phyloP scores from a whole-genome alignment of 64 coral and sea anemone species.

The Actinia tenebrosa region DNA sequence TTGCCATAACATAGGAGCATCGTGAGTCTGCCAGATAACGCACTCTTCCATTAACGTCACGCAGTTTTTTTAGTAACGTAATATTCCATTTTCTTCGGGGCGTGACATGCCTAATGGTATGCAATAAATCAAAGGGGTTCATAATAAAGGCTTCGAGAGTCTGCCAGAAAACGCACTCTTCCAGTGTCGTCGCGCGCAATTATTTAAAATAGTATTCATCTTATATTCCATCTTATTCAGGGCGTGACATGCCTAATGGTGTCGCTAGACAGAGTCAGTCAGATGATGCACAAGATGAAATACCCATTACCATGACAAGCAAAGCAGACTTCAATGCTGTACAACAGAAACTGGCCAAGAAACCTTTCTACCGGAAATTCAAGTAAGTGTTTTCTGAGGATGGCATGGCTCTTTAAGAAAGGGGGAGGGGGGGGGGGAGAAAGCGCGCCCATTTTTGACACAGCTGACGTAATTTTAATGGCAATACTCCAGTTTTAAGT shows the following conservation, averaged over 20 bases:
- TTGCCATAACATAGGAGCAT: no score
- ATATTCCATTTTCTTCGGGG: constrained; percentile 36
- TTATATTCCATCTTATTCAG: constrained; percentile 15
- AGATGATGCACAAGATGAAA: constrained; percentile 67
- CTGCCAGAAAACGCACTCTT: no score
- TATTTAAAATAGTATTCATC: no score
- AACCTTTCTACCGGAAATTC: constrained; percentile 91
- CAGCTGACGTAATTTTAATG: no score
- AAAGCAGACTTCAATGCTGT: constrained; percentile 75
- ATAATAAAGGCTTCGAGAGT: no score
- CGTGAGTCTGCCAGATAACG: no score
- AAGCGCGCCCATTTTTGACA: no score
- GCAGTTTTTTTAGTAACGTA: not conserved
- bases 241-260: constrained; percentile 64
- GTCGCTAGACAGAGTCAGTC: constrained; percentile 38
- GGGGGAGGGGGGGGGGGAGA: no score
- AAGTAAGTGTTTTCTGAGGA: constrained; percentile 48
- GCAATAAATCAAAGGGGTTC: no score
- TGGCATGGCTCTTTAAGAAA: not conserved
- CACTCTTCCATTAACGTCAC: no score
- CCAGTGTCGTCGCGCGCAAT: no score
- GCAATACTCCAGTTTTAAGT: no score
- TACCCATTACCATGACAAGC: constrained; percentile 88
- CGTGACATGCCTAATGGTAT: constrained; percentile 58
- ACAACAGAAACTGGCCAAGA: constrained; percentile 81